These are phyloP conservation scores for Matsumyia berberina DNA, from an alignment of 2,888 invertebrate genomes.

Conservation along the genomic window DNA sequence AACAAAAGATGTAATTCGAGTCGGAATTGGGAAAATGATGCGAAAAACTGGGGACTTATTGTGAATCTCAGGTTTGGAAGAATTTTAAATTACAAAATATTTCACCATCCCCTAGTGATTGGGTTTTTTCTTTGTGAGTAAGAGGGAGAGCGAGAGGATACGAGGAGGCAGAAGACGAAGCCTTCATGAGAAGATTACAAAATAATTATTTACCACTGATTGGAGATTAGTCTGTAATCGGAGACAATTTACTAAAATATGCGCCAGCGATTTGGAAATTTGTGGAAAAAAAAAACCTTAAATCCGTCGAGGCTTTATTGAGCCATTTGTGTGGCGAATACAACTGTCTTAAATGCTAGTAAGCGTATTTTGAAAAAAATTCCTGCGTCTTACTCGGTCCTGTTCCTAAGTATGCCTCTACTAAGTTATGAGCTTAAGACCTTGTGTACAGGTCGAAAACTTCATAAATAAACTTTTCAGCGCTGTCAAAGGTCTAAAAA, in stretches of 20 bases:
- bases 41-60: constrained; percentile 8
- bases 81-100: constrained; percentile 45
- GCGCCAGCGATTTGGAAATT: not conserved
- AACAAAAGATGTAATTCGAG: constrained; percentile 37
- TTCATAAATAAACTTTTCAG: too few relatives aligned
- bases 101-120: constrained; percentile 19
- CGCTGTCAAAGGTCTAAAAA: too few relatives aligned
- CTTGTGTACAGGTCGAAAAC: too few relatives aligned
- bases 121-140: not conserved
- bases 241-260: constrained; percentile 12
- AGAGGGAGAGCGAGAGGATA: not conserved
- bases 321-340: too few relatives aligned
- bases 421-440: too few relatives aligned
- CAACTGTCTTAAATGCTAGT: too few relatives aligned
- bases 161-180: not conserved
- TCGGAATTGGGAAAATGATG: constrained; percentile 28
- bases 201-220: constrained; percentile 21
- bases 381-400: too few relatives aligned
- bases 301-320: not conserved
- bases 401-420: too few relatives aligned
- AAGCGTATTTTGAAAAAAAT: too few relatives aligned
- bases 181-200: constrained; percentile 11
- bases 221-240: not conserved
- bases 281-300: not conserved
- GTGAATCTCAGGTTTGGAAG: constrained; percentile 23